Conservation (phyloP, 2,888 invertebrate species). For the Sympetrum striolatum region DNA sequence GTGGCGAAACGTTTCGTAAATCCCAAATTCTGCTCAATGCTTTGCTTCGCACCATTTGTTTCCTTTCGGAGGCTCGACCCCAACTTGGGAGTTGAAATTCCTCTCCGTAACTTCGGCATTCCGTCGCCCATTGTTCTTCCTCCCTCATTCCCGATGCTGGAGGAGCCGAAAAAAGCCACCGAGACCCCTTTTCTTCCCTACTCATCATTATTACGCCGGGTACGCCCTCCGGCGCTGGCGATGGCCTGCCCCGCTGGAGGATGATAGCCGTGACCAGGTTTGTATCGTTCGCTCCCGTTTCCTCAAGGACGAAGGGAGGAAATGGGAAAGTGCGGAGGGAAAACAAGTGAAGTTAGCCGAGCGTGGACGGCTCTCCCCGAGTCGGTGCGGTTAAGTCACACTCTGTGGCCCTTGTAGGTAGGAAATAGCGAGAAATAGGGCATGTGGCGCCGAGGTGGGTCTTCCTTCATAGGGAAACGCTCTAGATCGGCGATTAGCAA, state of each 20-base stretch:
- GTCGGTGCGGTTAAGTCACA: not conserved
- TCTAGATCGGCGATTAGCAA: not conserved
- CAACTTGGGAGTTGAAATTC: too few species aligned
- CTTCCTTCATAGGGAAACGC: not conserved
- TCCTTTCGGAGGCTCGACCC: too few species aligned
- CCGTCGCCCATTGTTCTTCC: too few species aligned
- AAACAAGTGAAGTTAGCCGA: not conserved
- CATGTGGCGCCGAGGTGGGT: not conserved
- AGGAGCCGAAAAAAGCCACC: too few species aligned
- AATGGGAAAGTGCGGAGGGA: not conserved
- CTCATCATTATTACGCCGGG: too few species aligned
- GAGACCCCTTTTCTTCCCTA: too few species aligned
- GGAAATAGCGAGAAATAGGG: not conserved
- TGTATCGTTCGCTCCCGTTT: constrained; percentile 27
- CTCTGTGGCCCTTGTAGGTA: not conserved
- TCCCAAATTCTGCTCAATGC: too few species aligned
- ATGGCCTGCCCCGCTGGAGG: not conserved
- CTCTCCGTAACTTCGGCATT: too few species aligned
- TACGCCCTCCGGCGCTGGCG: not conserved
- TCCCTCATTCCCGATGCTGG: too few species aligned
- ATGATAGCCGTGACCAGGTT: not conserved
- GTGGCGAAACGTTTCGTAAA: too few species aligned
- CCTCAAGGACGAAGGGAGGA: not conserved
- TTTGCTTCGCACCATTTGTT: too few species aligned
- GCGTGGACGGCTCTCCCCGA: not conserved